Evolutionary conservation across 2,797 vertebrate species (phyloP), one percentile per base, ranked within the genome.

Genomic region (Neosalanx taihuensis): DNA sequence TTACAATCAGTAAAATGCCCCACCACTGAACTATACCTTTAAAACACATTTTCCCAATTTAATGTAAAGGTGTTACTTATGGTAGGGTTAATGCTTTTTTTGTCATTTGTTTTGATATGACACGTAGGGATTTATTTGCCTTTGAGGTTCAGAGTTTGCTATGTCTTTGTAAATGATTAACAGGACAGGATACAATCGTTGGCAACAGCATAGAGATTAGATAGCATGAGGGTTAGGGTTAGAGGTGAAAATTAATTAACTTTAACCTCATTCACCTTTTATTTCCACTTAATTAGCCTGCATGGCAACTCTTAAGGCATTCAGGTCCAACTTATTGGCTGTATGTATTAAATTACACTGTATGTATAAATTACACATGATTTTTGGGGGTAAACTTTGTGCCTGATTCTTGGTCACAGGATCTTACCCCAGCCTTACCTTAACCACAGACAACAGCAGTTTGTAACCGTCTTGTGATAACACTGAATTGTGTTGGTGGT

Each of bases 111-210:
- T 6, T 29, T 12, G 29, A 29, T 6, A 7, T 29, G 6, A 29
- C 46, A 9, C 41, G 2, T 29, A 9, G 10, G 7, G 23, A 20
- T 0, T 3, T 49, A 26, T 17, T 62, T 62, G 15, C 29, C 37
- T 46, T 3, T 26, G 41, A 29, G 64, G 26, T 29, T 29, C n/a
- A 66, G 29, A 20, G 23, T 66, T 17, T 23, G 15, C 29, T 7
- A 53, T 51, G 15, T 17, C 49, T 67, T 46, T 29, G 41, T 2
- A 23, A 49, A n/a, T 67, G 6, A 56, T 67, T 67, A 67, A n/a
- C 37, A 31, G 7, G n/a, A 53, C 17, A 18, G 17, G 13, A 35
- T 64, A 13, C 15, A 1, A 64, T 35, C 6, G 12, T 20, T 20
- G 17, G 17, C 12, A 6, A 31, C 17, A 30, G 23, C 41, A 9